Percentiles rank a stretch among this genome's conserved stretches.
Evolutionary conservation across 2,113 vertebrate genomes (phyloP).

Genomic region (Platycercus adscitus): DNA sequence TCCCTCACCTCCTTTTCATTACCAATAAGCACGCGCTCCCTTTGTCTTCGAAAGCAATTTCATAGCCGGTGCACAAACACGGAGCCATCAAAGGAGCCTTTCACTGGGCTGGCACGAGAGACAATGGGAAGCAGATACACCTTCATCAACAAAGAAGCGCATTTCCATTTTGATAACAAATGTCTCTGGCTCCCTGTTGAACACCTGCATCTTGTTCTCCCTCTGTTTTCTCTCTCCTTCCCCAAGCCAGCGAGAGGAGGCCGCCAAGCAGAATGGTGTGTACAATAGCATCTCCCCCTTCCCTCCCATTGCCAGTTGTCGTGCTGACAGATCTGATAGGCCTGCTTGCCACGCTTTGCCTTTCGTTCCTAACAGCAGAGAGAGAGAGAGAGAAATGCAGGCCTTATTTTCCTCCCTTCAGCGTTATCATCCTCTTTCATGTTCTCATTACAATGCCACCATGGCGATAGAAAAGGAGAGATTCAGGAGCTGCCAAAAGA

Average conservation of each 20-base stretch:
- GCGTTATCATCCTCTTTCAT: background rate
- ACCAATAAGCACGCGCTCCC: background rate
- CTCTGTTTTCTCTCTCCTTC: background rate
- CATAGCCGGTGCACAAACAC: conserved; percentile 69
- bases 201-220: background rate
- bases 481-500: background rate
- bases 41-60: conserved; percentile 72
- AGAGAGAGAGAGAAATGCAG: background rate
- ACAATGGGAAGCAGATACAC: conserved; percentile 65
- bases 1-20: conserved; percentile 47
- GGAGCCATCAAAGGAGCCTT: conserved; percentile 61
- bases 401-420: background rate
- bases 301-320: background rate
- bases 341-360: background rate
- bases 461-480: background rate
- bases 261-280: background rate
- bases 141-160: conserved; percentile 52
- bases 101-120: conserved; percentile 41
- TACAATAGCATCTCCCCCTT: background rate
- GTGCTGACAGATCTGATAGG: conserved; percentile 59
- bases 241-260: background rate
- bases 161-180: conserved; percentile 70
- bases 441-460: background rate
- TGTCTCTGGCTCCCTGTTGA: background rate
- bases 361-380: background rate